Conservation (phyloP, 2,113 vertebrate species). For the Nematolebias whitei region DNA sequence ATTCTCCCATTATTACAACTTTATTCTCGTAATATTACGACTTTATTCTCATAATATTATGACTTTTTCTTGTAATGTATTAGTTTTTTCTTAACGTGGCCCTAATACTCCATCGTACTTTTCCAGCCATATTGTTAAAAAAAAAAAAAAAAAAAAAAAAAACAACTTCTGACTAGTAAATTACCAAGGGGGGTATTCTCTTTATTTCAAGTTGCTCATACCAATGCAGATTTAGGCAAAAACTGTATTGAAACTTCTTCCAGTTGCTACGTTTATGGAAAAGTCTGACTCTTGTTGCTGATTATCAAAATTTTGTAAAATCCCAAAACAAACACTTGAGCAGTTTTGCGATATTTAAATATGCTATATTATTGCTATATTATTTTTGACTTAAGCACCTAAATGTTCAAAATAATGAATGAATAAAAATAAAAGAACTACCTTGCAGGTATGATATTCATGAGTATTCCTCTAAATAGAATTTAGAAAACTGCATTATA, state of each 20-base stretch:
- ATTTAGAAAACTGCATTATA: not conserved
- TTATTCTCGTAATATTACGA: too few relatives aligned
- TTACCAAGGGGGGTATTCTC: too few relatives aligned
- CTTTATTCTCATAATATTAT: too few relatives aligned
- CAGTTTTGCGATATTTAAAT: too few relatives aligned
- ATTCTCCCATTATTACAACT: too few relatives aligned
- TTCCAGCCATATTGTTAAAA: not conserved
- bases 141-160: not conserved
- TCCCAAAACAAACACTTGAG: not conserved
- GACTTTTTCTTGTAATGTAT: too few relatives aligned
- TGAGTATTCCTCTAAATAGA: not conserved
- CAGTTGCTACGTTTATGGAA: slow-evolving; percentile 1
- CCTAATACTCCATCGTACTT: too few relatives aligned
- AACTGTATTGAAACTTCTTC: not conserved
- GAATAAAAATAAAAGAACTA: not conserved
- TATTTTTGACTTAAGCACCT: too few relatives aligned
- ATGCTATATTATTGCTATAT: too few relatives aligned
- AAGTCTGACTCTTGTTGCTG: not conserved
- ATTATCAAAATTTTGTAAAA: not conserved
- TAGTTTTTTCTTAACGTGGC: too few relatives aligned
- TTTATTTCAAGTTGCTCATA: not conserved
- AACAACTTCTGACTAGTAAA: not conserved
- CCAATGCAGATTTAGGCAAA: not conserved
- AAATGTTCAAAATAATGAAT: not conserved
- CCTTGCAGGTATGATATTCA: not conserved